Evolutionary conservation across 2,797 vertebrate genomes (phyloP).

Genomic region (Iguana delicatissima): DNA sequence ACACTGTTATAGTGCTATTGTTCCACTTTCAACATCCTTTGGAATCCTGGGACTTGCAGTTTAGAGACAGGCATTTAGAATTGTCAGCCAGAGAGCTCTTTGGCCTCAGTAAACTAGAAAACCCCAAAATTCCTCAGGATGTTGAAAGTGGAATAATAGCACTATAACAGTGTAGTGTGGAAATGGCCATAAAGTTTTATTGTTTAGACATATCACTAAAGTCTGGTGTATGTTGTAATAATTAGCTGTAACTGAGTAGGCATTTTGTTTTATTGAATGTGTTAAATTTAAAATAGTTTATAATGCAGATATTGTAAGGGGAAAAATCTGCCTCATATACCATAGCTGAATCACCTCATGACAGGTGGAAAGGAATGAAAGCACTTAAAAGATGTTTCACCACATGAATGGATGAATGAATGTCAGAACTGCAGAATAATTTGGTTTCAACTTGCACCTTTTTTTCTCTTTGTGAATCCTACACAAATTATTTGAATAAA

Average conservation of each 20-base stretch:
- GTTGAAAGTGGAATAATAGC: too few relatives aligned
- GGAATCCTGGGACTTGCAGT: neutral
- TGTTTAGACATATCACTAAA: conserved; percentile 29
- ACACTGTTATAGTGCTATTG: too few relatives aligned
- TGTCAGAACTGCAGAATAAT: conserved; percentile 4
- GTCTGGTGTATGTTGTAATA: conserved; percentile 22
- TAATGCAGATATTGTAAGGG: neutral
- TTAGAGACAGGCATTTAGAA: neutral
- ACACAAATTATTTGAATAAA: conserved; percentile 10
- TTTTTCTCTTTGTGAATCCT: neutral
- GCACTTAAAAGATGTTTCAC: too few relatives aligned
- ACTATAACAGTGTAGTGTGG: too few relatives aligned
- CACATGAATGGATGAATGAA: conserved; percentile 1
- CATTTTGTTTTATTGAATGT: conserved; percentile 29
- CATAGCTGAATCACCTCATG: neutral
- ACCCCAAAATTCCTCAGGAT: too few relatives aligned
- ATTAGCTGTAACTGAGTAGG: conserved; percentile 14
- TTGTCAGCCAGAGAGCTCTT: too few relatives aligned
- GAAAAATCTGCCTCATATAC: neutral
- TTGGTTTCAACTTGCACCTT: neutral
- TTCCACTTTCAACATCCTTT: too few relatives aligned
- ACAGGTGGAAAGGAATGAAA: neutral
- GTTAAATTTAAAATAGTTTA: conserved; percentile 11
- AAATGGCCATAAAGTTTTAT: neutral
- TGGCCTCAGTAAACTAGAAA: too few relatives aligned